These are phyloP conservation scores for Achatina immaculata DNA, from an alignment of 1,140 invertebrate species.

Conservation along the genomic window DNA sequence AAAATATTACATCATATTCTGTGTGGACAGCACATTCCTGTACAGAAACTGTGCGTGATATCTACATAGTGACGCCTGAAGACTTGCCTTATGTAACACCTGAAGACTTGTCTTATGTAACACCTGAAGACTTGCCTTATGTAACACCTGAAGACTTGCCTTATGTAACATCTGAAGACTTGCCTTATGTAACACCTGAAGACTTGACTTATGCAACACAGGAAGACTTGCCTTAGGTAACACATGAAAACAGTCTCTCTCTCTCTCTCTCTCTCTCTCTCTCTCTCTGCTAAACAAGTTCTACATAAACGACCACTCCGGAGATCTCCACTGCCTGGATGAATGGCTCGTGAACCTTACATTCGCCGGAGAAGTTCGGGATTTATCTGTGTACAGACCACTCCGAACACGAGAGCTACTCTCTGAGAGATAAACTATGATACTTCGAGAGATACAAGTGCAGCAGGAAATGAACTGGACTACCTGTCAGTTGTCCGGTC, in stretches of 20 bases:
- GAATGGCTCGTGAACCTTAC: neutral
- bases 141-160: neutral
- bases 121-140: neutral
- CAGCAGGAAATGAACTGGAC: too few relatives aligned
- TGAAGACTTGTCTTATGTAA: neutral
- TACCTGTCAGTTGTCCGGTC: too few relatives aligned
- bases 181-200: neutral
- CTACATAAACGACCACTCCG: neutral
- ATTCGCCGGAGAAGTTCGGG: neutral
- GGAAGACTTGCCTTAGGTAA: neutral
- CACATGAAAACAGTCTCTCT: neutral
- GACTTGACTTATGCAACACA: neutral
- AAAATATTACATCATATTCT: neutral
- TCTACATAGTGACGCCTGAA: neutral
- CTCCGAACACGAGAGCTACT: too few relatives aligned
- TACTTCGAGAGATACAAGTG: too few relatives aligned
- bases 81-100: neutral
- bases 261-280: too few relatives aligned
- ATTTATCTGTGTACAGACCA: neutral
- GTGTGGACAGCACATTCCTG: neutral
- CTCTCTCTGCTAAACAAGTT: too few relatives aligned
- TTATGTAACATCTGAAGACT: neutral
- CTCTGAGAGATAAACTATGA: too few relatives aligned
- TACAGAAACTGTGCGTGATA: neutral
- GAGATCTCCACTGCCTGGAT: neutral